Conservation (phyloP, 2,797 vertebrate species). For the Pitangus sulphuratus region DNA sequence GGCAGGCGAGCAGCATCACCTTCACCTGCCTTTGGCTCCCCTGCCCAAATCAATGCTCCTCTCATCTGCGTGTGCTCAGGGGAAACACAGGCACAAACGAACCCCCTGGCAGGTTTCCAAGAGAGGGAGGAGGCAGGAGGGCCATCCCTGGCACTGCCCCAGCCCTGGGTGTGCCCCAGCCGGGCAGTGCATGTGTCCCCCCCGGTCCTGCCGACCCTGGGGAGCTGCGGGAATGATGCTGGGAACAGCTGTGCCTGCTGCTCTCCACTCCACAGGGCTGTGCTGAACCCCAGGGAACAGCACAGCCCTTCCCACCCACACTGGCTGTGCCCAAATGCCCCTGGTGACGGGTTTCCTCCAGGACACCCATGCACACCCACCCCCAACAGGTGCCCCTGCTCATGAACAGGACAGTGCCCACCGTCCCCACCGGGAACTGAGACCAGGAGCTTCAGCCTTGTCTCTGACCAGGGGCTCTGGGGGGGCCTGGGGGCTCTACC, state of each 20-base stretch:
- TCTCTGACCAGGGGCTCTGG: rapidly evolving
- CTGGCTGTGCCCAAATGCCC: rapidly evolving
- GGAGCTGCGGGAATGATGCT: rapidly evolving
- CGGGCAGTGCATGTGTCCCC: rapidly evolving
- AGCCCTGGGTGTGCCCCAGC: background rate
- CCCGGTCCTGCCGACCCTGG: rapidly evolving
- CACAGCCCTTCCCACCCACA: background rate
- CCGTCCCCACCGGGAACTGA: rapidly evolving
- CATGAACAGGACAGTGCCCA: rapidly evolving
- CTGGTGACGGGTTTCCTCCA: rapidly evolving
- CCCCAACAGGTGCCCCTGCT: rapidly evolving
- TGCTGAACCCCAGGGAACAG: background rate
- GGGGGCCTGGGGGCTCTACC: background rate
- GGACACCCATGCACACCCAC: rapidly evolving
- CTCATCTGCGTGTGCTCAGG: background rate
- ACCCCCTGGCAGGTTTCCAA: background rate
- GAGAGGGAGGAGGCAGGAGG: background rate
- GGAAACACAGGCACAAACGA: background rate
- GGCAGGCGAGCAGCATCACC: rapidly evolving
- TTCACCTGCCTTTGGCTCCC: rapidly evolving
- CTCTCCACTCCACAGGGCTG: background rate
- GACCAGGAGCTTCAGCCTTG: background rate
- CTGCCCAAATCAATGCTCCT: background rate
- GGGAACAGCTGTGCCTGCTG: background rate
- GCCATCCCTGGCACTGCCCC: background rate